Percentiles rank a stretch among this genome's conserved stretches.
Evolutionary conservation across 2,888 invertebrate genomes (phyloP).

Genomic region (Emmelina monodactyla): DNA sequence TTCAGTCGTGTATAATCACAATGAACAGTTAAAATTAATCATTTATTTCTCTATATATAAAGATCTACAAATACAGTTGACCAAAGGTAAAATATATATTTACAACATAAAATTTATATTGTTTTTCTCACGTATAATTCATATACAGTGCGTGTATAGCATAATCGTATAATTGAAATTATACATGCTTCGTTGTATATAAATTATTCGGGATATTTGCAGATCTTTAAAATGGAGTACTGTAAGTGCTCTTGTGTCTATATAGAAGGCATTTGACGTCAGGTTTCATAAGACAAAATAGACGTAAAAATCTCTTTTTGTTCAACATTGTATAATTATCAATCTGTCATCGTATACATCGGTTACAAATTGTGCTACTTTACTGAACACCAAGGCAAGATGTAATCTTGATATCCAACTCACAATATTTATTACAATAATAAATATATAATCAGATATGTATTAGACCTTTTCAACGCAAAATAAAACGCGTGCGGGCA

Average conservation of each 20-base stretch:
- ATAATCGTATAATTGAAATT: too few relatives aligned
- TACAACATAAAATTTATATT: too few relatives aligned
- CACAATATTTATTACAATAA: constrained; percentile 40
- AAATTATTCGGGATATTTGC: too few relatives aligned
- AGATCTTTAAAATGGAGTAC: too few relatives aligned
- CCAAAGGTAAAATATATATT: not conserved
- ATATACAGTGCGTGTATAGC: too few relatives aligned
- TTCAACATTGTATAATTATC: constrained; percentile 64
- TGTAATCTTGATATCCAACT: constrained; percentile 43
- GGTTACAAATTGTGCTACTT: constrained; percentile 64
- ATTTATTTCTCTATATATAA: not conserved
- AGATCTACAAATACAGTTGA: not conserved
- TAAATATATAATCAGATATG: constrained; percentile 59
- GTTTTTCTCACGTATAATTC: too few relatives aligned
- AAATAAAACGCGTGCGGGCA: constrained; percentile 36
- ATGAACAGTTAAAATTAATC: not conserved
- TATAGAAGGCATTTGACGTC: constrained; percentile 51
- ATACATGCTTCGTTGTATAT: too few relatives aligned
- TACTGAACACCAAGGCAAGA: constrained; percentile 64
- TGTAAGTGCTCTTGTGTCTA: too few relatives aligned
- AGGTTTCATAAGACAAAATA: constrained; percentile 59
- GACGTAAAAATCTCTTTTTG: constrained; percentile 57
- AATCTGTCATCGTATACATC: constrained; percentile 61
- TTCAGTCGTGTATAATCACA: constrained; percentile 8
- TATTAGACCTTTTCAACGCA: constrained; percentile 55